Conservation (phyloP, 1,140 invertebrate species). For the Cheumatopsyche charites region DNA sequence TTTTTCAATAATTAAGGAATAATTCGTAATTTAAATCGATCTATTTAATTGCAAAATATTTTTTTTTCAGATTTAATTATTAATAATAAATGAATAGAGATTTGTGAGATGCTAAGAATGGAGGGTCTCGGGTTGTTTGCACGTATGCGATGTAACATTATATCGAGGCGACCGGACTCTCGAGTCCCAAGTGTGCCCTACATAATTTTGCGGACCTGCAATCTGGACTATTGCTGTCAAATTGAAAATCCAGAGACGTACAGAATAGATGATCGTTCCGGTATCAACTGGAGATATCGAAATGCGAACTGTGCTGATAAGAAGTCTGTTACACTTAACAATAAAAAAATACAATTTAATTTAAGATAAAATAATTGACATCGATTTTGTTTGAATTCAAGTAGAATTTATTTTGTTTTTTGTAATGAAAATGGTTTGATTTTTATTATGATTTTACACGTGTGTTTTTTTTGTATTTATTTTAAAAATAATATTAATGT, state of each 20-base stretch:
- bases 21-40: no score
- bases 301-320: background rate
- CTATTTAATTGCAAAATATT: background rate
- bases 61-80: background rate
- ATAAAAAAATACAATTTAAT: background rate
- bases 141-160: slow-evolving; percentile 21
- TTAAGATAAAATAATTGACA: no score
- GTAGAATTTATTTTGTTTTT: no score
- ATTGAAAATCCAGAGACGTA: slow-evolving; percentile 49
- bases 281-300: slow-evolving; percentile 31
- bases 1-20: no score
- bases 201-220: slow-evolving; percentile 44
- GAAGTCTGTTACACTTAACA: background rate
- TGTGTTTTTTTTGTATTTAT: background rate
- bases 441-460: no score
- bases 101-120: background rate
- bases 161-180: slow-evolving; percentile 8
- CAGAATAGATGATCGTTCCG: slow-evolving; percentile 43
- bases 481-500: background rate
- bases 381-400: no score
- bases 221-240: slow-evolving; percentile 49
- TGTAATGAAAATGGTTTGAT: no score
- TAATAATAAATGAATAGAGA: background rate
- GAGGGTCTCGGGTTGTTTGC: background rate
- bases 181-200: slow-evolving; percentile 43